Conservation (phyloP, 2,888 invertebrate genomes). For the Sphaeridia pumilis region DNA sequence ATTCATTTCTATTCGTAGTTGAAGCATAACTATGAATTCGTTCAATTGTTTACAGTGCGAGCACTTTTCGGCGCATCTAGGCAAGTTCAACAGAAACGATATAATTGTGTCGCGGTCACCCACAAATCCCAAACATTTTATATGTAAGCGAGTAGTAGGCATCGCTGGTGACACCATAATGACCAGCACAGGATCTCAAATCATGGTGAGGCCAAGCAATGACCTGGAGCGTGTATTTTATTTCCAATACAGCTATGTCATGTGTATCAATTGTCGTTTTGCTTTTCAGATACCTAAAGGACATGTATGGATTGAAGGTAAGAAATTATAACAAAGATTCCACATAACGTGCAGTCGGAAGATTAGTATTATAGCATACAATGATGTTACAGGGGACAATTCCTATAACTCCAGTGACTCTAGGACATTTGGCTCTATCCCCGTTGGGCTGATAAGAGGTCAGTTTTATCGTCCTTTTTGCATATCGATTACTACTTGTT, state of each 20-base stretch:
- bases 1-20: not conserved
- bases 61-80: slow-evolving; percentile 56
- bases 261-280: not conserved
- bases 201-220: not conserved
- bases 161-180: slow-evolving; percentile 61
- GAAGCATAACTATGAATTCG: not conserved
- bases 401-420: slow-evolving; percentile 73
- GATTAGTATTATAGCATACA: not conserved
- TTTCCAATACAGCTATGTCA: not conserved
- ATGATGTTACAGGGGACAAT: slow-evolving; percentile 58
- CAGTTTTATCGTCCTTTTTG: not conserved
- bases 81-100: slow-evolving; percentile 60
- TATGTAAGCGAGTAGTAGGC: slow-evolving; percentile 68
- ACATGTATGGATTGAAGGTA: slow-evolving; percentile 69
- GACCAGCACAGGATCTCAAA: slow-evolving; percentile 4
- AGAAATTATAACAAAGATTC: not conserved
- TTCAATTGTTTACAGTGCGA: slow-evolving; percentile 51
- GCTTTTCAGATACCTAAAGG: slow-evolving; percentile 50
- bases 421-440: slow-evolving; percentile 73
- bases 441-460: slow-evolving; percentile 60
- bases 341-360: not conserved
- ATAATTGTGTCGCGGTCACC: slow-evolving; percentile 75
- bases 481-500: not conserved
- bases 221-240: not conserved
- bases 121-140: slow-evolving; percentile 61